Evolutionary conservation across 1,140 invertebrate genomes (phyloP), one percentile per base, ranked within the genome.

Genomic region (Bombus fervidus): DNA sequence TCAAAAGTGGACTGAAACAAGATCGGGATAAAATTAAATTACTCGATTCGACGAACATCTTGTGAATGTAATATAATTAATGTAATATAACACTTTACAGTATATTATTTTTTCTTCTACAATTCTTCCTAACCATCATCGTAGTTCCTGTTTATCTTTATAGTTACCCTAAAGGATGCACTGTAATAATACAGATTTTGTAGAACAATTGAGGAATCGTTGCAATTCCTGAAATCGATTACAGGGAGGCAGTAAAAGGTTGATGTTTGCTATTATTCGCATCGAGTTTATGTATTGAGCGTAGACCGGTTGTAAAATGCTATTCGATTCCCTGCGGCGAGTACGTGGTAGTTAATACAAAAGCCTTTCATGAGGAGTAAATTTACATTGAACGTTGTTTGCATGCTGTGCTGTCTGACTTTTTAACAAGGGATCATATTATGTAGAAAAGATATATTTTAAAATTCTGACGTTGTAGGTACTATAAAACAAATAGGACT

Each of bases 1-100:
- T 96, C 96, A 91, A 97, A 96, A 83, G 95, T 93, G 39, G 96
- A 90, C 96, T 97, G 95, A 86, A 96, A 96, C 86, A 95, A 90
- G 94, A 86, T 3, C 13, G 13, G 2, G 73, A 25, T 22, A n/a
- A 84, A 72, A 64, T 72, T 72, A 37, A 34, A 80, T 71, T 37
- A 12, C 8, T 31, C 37, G 28, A 64, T 31, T 43, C 13, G 28
- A 41, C 6, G 39, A 72, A 72, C 1, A 39, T 39, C 4, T 28
- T 5, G 9, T 12, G 4, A 41, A 28, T 41, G 18, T 41, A n/a
- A 53, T 6, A 53, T 53, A 53, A 53, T 53, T 22, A 53, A 53
- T 41, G 62, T 15, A 18, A 31, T 66, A 66, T 8, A 53, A 53
- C 47, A 22, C 18, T 53, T 53, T 22, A 22, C 6, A 53, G 47